phyloP scores from a whole-genome alignment of 2,888 invertebrate species.

The Limnephilus auricula region DNA sequence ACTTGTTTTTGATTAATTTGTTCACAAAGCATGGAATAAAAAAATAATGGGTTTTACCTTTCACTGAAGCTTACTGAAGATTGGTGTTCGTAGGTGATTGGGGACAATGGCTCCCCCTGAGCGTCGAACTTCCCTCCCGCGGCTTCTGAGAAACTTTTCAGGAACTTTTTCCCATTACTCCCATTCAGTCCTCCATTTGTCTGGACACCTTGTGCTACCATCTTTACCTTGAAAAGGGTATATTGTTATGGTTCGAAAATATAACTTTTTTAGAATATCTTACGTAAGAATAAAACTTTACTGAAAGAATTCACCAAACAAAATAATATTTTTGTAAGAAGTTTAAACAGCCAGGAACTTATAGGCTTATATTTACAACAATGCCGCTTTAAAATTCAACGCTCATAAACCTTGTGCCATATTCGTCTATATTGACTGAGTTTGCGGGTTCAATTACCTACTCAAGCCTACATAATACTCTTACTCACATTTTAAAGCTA shows the following conservation, averaged over 20 bases:
- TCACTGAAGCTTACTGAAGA: constrained; percentile 63
- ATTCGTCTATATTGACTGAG: neutral
- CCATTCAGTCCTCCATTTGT: constrained; percentile 86
- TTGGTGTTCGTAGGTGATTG: constrained; percentile 59
- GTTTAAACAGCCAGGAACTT: neutral
- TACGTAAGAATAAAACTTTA: neutral
- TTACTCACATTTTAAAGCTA: neutral
- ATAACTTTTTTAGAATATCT: neutral
- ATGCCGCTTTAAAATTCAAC: neutral
- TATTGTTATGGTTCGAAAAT: constrained; percentile 25
- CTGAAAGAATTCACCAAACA: neutral
- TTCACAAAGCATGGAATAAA: neutral
- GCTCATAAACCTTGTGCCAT: neutral
- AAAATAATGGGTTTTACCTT: constrained; percentile 52
- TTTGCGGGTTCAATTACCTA: neutral
- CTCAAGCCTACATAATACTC: neutral
- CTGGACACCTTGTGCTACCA: constrained; percentile 94
- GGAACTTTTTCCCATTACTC: constrained; percentile 86
- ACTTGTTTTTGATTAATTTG: neutral
- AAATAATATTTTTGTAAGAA: neutral
- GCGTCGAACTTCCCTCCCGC: constrained; percentile 70
- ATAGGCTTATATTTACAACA: neutral
- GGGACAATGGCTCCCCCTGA: constrained; percentile 50
- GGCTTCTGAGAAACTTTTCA: constrained; percentile 91
- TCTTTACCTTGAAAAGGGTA: constrained; percentile 81